Percentiles rank a stretch among this genome's conserved stretches.
Evolutionary conservation across 2,888 invertebrate genomes (phyloP).

Genomic region (Camponotus fellah): DNA sequence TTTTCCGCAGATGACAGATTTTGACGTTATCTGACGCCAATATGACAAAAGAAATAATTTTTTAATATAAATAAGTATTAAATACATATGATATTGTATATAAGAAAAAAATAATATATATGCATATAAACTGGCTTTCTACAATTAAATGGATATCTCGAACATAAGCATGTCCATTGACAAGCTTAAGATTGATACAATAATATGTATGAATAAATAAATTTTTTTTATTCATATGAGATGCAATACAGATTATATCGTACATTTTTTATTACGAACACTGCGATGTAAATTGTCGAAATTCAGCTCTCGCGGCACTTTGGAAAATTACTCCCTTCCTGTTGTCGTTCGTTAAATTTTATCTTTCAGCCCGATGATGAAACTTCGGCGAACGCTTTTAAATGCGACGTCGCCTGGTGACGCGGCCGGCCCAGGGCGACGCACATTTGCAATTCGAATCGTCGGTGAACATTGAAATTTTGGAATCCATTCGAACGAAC

Average conservation of each 20-base stretch:
- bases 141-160: not conserved
- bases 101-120: not conserved
- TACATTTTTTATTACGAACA: not conserved
- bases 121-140: not conserved
- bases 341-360: constrained; percentile 51
- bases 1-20: not conserved
- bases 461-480: constrained; percentile 79
- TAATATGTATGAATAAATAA: not conserved
- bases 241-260: not conserved
- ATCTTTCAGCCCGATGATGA: constrained; percentile 55
- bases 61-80: not conserved
- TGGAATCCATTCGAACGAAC: constrained; percentile 77
- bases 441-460: constrained; percentile 82
- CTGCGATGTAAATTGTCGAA: constrained; percentile 43
- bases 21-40: not conserved
- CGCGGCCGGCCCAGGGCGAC: constrained; percentile 48
- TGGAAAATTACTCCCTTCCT: constrained; percentile 25
- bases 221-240: not conserved
- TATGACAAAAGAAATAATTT: not conserved
- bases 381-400: constrained; percentile 74
- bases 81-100: not conserved
- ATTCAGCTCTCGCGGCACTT: constrained; percentile 19
- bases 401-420: constrained; percentile 66
- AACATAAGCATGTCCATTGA: not conserved
- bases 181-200: not conserved